phyloP scores from a whole-genome alignment of 2,113 vertebrate species.

The Campylomormyrus numenius region DNA sequence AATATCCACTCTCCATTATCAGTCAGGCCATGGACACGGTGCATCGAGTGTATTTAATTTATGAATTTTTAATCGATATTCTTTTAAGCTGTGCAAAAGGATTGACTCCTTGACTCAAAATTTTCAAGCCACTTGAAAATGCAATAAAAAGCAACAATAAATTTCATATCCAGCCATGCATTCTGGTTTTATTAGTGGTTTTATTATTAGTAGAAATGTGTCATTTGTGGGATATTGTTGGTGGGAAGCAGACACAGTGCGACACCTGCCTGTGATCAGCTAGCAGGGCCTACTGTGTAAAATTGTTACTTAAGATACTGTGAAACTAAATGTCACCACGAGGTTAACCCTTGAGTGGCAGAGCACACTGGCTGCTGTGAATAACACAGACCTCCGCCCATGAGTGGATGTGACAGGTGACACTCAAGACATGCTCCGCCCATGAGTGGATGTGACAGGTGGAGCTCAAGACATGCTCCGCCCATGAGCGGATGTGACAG shows the following conservation, averaged over 20 bases:
- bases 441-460: too few relatives aligned
- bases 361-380: neutral
- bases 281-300: neutral
- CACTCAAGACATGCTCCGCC: too few relatives aligned
- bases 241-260: neutral
- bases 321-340: neutral
- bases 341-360: neutral
- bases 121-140: neutral
- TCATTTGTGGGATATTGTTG: neutral
- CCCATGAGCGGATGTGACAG: neutral
- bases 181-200: neutral
- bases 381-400: neutral
- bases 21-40: neutral
- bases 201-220: neutral
- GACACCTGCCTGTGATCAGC: neutral
- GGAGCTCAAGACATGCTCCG: neutral
- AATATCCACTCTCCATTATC: neutral
- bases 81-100: conserved; percentile 1
- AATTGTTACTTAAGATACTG: neutral
- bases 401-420: too few relatives aligned
- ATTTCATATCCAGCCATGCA: neutral
- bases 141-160: neutral
- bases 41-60: neutral
- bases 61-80: neutral
- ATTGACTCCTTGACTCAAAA: neutral